phyloP scores from a whole-genome alignment of 2,113 vertebrate species.

The Sclerurus mexicanus region DNA sequence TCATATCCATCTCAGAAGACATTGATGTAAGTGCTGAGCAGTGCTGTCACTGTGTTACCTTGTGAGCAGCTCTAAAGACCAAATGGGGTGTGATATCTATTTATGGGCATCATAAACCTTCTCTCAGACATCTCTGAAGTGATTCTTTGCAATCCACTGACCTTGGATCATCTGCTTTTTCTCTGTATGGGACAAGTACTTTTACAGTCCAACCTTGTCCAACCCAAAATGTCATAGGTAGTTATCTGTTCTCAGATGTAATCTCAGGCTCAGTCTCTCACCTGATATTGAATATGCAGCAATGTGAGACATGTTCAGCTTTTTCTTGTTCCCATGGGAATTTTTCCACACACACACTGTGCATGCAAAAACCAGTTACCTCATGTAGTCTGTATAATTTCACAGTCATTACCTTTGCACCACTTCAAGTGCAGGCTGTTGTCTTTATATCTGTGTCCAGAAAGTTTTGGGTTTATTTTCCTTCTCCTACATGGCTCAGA shows the following conservation, averaged over 20 bases:
- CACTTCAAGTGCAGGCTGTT: neutral
- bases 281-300: neutral
- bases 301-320: fast-evolving
- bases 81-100: neutral
- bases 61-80: neutral
- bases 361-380: neutral
- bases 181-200: neutral
- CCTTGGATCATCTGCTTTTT: neutral
- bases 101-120: neutral
- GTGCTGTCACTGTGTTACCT: neutral
- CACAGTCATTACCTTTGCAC: neutral
- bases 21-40: neutral
- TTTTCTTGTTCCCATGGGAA: neutral
- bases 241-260: neutral
- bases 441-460: neutral
- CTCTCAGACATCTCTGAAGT: neutral
- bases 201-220: neutral
- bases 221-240: neutral
- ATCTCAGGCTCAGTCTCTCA: neutral
- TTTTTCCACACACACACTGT: neutral
- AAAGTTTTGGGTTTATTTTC: neutral
- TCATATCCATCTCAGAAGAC: neutral
- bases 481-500: neutral
- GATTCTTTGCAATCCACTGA: neutral
- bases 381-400: neutral